These are phyloP conservation scores for Athalia cordata DNA, from an alignment of 2,888 invertebrate genomes.

Conservation along the genomic window DNA sequence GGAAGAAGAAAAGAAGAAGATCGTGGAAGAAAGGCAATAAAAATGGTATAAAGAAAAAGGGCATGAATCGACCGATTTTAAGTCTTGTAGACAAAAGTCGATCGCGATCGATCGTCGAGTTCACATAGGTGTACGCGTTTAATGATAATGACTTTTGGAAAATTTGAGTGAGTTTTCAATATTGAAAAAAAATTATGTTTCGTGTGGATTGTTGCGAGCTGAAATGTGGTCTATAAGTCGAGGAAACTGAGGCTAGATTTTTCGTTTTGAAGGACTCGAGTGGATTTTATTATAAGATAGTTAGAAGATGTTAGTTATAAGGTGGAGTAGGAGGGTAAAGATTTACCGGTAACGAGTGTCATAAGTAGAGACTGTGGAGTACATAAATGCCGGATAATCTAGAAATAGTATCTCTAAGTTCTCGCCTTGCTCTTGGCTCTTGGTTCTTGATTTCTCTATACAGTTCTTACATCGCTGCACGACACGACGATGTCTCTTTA, in stretches of 20 bases:
- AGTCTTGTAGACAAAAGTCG: too few relatives aligned
- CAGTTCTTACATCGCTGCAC: too few relatives aligned
- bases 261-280: too few relatives aligned
- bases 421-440: conserved; percentile 25
- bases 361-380: conserved; percentile 61
- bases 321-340: conserved; percentile 44
- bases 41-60: background rate
- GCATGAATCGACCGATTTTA: background rate
- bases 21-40: background rate
- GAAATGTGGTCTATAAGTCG: too few relatives aligned
- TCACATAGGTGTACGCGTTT: too few relatives aligned
- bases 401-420: conserved; percentile 62
- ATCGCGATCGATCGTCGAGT: too few relatives aligned
- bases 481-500: conserved; percentile 7
- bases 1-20: conserved; percentile 14
- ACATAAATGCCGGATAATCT: conserved; percentile 68
- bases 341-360: conserved; percentile 67
- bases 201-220: too few relatives aligned
- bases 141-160: too few relatives aligned
- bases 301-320: background rate
- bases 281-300: too few relatives aligned
- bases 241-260: too few relatives aligned
- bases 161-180: too few relatives aligned
- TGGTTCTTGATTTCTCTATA: background rate
- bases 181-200: too few relatives aligned